These are phyloP conservation scores for Heterohyrax brucei DNA, from an alignment of 2,797 vertebrate species.

Conservation along the genomic window DNA sequence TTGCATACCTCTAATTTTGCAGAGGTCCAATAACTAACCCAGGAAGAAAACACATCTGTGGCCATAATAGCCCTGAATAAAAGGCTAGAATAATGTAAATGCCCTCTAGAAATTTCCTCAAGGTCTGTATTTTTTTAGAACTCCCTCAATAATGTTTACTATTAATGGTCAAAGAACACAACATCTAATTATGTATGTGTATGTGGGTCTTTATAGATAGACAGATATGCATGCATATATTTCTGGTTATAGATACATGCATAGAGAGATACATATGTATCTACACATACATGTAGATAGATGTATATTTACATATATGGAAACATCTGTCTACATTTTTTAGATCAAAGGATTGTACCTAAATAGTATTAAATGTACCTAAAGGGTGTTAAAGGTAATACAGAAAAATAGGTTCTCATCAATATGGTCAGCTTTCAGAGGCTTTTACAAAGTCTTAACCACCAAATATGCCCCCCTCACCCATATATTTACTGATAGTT, in stretches of 20 bases:
- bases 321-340: not conserved
- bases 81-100: not conserved
- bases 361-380: not conserved
- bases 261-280: no score
- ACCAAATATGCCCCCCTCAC: not conserved
- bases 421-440: not conserved
- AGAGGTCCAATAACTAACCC: not conserved
- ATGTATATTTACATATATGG: not conserved
- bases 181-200: slow-evolving; percentile 8
- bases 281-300: no score
- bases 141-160: not conserved
- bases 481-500: not conserved
- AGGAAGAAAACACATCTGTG: not conserved
- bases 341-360: slow-evolving; percentile 9
- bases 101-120: not conserved
- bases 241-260: not conserved
- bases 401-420: slow-evolving; percentile 18
- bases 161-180: not conserved
- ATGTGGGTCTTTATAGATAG: not conserved
- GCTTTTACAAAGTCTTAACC: not conserved
- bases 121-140: not conserved
- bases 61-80: not conserved
- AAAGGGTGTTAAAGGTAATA: not conserved
- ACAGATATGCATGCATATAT: not conserved
- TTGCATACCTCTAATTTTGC: slow-evolving; percentile 60